Evolutionary conservation across 2,113 vertebrate genomes (phyloP).

Genomic region (Caloenas nicobarica): DNA sequence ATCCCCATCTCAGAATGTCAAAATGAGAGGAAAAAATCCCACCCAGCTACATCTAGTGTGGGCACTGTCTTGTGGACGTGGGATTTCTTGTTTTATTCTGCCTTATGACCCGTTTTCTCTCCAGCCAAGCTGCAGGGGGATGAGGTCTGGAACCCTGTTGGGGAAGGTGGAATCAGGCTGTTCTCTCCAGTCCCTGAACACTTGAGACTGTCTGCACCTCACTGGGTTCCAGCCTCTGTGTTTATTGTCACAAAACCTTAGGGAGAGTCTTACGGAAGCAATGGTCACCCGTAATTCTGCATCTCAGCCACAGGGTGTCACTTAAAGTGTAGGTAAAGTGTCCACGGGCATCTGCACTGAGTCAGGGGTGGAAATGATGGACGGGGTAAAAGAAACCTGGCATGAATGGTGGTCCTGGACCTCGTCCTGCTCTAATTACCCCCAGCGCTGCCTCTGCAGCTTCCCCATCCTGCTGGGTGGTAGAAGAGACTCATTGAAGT

Average conservation of each 20-base stretch:
- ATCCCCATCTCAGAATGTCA: neutral
- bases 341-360: neutral
- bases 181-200: accelerated
- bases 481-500: neutral
- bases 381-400: neutral
- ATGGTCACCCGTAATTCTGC: neutral
- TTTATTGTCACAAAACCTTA: neutral
- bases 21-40: neutral
- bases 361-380: neutral
- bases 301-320: constrained; percentile 62
- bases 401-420: neutral
- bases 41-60: neutral
- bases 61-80: neutral
- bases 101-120: neutral
- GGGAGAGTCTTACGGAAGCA: neutral
- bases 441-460: neutral
- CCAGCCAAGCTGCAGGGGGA: neutral
- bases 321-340: constrained; percentile 45
- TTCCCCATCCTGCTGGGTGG: neutral
- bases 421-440: neutral
- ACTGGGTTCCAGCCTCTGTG: neutral
- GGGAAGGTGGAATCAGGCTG: neutral
- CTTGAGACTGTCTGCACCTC: accelerated
- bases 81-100: neutral
- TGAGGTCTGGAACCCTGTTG: neutral